phyloP scores from a whole-genome alignment of 1,140 invertebrate species.

The Solenopsis fugax region DNA sequence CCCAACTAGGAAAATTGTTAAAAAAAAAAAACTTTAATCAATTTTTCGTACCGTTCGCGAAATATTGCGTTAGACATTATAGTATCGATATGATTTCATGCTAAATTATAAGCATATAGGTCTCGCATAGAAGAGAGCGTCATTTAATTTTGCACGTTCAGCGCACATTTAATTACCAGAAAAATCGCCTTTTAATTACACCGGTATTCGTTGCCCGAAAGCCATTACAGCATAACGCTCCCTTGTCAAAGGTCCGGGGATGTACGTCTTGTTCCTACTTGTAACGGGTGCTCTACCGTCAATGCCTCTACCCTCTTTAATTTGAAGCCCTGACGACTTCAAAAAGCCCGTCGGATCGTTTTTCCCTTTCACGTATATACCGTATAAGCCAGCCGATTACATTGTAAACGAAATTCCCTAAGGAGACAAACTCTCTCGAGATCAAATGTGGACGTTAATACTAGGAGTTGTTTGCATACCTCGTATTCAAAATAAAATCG shows the following conservation, averaged over 20 bases:
- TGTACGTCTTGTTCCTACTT: constrained; percentile 29
- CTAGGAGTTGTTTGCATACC: neutral
- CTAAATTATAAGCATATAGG: neutral
- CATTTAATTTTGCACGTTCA: constrained; percentile 12
- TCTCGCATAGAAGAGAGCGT: constrained; percentile 12
- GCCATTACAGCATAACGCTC: neutral
- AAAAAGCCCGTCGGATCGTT: constrained; percentile 46
- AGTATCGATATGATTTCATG: neutral
- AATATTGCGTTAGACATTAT: neutral
- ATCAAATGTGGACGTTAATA: constrained; percentile 5
- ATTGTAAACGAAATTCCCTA: constrained; percentile 23
- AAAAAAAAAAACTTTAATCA: neutral
- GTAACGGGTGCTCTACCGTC: neutral
- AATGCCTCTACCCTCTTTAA: constrained; percentile 14
- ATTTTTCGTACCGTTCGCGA: neutral
- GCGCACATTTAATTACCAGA: constrained; percentile 42
- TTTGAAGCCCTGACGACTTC: constrained; percentile 30
- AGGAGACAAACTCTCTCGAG: neutral
- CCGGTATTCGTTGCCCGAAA: neutral
- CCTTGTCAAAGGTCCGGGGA: constrained; percentile 9
- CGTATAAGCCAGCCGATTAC: constrained; percentile 33
- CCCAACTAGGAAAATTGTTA: neutral
- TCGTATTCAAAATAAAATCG: neutral
- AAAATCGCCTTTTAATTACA: constrained; percentile 41
- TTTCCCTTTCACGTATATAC: constrained; percentile 19